Base-by-base conservation (phyloP, 35 echinoderm and acorn worm genomes). In the Apostichopus japonicus region DNA sequence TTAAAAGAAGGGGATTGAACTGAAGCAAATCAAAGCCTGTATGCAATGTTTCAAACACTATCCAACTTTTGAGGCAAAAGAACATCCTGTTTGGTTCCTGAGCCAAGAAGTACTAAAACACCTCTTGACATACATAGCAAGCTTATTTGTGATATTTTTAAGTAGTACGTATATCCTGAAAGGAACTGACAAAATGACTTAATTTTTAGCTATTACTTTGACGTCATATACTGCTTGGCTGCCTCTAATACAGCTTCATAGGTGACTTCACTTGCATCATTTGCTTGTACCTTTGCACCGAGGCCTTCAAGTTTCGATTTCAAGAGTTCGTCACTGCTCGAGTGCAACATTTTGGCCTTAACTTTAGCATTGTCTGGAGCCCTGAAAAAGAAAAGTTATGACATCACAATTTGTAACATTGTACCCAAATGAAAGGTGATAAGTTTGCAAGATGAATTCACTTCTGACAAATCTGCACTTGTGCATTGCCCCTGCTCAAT, bases 111-210 rank as follows among this genome's bases (percentile, higher is more conserved):
- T 15, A 75, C 6, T 23, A 67, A 15, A 75, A 75, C 16, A 15
- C n/a, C 22, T 75, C 17, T 75, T 75, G 17, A 23, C 71, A 75
- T 75, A 75, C 71, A 75, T 75, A 75, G 71, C 71, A 75, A 75
- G 71, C 71, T 75, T 75, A 75, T 44, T 75, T 75, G 71, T 75
- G 71, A 75, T 75, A 75, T 44, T 44, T 75, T 75, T 75, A 75
- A 75, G 71, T 75, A 75, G 71, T 75, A 75, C 71, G n/a, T 75
- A 23, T 75, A 75, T 75, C 71, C 71, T 23, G 21, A 75, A 7
- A 75, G 71, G 71, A 75, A 75, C 15, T 75, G 17, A 75, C 71
- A 75, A 75, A 75, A 67, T 67, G 21, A 75, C 71, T 75, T 21
- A 75, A 19, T 75, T 19, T 75, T 75, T 19, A 23, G 14, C 71